Conservation (phyloP, 2,888 invertebrate species). For the Taphrorychus bicolor region DNA sequence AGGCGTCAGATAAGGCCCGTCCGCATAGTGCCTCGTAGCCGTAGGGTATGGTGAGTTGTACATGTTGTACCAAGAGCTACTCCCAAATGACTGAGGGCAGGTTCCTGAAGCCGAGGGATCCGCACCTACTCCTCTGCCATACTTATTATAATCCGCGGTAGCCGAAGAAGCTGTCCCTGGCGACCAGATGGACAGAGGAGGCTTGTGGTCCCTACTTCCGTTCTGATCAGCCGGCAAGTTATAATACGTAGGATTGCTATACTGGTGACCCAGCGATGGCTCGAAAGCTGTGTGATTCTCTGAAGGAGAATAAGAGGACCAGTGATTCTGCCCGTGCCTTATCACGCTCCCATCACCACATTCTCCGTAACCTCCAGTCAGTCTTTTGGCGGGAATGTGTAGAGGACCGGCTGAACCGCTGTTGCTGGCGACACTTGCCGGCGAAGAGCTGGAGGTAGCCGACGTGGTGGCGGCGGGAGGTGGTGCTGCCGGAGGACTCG, state of each 20-base stretch:
- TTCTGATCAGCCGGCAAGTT: constrained; percentile 72
- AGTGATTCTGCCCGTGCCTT: constrained; percentile 72
- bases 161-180: constrained; percentile 67
- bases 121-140: constrained; percentile 61
- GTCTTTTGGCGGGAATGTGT: constrained; percentile 91
- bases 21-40: constrained; percentile 67
- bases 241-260: constrained; percentile 80
- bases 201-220: constrained; percentile 65
- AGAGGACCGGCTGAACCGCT: constrained; percentile 79
- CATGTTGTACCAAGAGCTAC: constrained; percentile 75
- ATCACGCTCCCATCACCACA: constrained; percentile 69
- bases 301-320: constrained; percentile 75
- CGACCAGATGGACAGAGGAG: constrained; percentile 73
- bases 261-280: constrained; percentile 71
- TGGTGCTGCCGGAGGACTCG: constrained; percentile 58
- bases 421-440: constrained; percentile 68
- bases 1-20: constrained; percentile 69
- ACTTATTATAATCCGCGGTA: constrained; percentile 68
- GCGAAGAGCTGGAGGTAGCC: constrained; percentile 69
- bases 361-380: constrained; percentile 61
- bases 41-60: constrained; percentile 67
- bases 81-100: constrained; percentile 74
- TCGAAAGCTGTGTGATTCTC: constrained; percentile 66
- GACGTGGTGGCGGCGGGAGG: constrained; percentile 71
- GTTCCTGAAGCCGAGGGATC: constrained; percentile 65